A percentile compares a stretch with the other conserved stretches of the same genome.
These are phyloP conservation scores for Clarias laeviceps DNA, from an alignment of 2,797 vertebrate species.

Conservation along the genomic window DNA sequence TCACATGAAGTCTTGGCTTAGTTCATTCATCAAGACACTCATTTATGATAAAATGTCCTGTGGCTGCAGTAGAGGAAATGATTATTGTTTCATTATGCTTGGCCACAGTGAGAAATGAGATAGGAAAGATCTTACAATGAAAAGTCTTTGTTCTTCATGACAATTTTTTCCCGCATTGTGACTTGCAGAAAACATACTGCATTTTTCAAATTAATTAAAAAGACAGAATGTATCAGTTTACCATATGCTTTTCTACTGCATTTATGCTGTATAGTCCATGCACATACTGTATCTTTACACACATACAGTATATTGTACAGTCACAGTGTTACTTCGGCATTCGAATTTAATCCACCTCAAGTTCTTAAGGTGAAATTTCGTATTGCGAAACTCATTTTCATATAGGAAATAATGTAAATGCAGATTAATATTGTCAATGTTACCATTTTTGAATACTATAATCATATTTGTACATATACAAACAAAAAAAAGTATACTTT, in stretches of 20 bases:
- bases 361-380: too few species aligned
- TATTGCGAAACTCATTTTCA: too few species aligned
- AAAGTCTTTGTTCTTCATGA: constrained; percentile 26
- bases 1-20: neutral
- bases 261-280: neutral
- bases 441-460: too few species aligned
- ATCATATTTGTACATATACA: too few species aligned
- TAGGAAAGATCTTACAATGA: neutral
- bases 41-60: constrained; percentile 32
- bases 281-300: neutral
- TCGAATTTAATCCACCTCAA: too few species aligned
- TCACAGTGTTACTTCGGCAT: too few species aligned
- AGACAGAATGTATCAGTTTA: neutral
- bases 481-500: too few species aligned
- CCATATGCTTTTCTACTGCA: neutral
- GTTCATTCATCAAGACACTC: constrained; percentile 25
- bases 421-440: too few species aligned
- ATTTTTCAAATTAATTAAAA: neutral
- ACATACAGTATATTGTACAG: neutral
- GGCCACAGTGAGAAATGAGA: constrained; percentile 29
- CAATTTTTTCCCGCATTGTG: neutral
- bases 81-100: constrained; percentile 11
- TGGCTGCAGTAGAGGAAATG: constrained; percentile 18
- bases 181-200: neutral
- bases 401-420: too few species aligned